Evolutionary conservation across 2,113 vertebrate species (phyloP).

Genomic region (Cynopterus brachyotis): DNA sequence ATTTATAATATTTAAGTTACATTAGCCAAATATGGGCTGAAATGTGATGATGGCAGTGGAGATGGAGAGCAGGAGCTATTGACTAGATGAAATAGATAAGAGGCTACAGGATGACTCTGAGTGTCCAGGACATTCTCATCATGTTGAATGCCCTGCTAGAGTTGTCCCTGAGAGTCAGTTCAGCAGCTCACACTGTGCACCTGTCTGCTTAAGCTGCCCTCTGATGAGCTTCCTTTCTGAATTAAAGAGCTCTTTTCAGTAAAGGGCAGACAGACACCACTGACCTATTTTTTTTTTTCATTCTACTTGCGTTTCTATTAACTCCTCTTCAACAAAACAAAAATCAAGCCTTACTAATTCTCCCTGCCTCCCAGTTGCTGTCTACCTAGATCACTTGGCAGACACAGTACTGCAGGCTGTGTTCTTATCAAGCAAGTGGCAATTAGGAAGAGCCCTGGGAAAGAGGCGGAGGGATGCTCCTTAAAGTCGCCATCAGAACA

Average conservation of each 20-base stretch:
- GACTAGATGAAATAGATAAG: not conserved
- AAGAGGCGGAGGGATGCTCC: not conserved
- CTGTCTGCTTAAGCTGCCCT: not conserved
- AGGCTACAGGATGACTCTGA: not conserved
- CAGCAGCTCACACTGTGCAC: not conserved
- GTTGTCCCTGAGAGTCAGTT: not conserved
- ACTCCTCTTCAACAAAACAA: slow-evolving; percentile 1
- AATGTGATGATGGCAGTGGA: not conserved
- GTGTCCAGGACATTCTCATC: not conserved
- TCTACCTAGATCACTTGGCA: not conserved
- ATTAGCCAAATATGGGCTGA: not conserved
- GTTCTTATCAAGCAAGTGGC: not conserved
- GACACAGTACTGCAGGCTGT: not conserved
- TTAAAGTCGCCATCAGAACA: not conserved
- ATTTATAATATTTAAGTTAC: not conserved
- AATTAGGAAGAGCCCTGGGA: not conserved
- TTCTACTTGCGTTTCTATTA: not conserved
- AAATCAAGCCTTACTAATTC: not conserved
- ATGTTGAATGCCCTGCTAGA: not conserved
- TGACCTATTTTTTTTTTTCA: not conserved
- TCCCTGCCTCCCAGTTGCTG: not conserved
- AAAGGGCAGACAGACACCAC: not conserved
- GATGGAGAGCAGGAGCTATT: not conserved
- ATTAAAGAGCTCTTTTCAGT: not conserved
- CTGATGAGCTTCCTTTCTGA: not conserved